Evolutionary conservation across 2,797 vertebrate species (phyloP), one percentile per base, ranked within the genome.

Genomic region (Sus cebifrons): DNA sequence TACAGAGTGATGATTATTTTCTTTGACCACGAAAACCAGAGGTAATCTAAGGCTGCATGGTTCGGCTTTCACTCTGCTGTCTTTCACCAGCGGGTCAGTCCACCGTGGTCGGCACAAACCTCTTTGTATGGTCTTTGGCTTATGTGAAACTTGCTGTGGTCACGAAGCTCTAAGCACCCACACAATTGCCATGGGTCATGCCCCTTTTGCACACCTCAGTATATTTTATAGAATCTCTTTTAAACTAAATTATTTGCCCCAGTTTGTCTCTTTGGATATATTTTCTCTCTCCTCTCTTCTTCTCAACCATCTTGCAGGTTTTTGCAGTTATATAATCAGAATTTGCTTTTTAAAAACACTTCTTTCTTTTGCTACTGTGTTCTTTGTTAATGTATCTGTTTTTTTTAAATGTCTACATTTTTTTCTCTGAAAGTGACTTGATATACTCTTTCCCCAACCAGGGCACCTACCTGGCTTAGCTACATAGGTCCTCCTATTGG

Each of bases 1-100:
- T 67, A 73, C 44, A 23, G n/a, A 32, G 71, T 32, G 70, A 83
- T 91, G 65, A 96, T 87, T 81, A 85, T 95, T 91, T 93, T 65
- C 86, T 97, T 90, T 95, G 86, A 96, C 92, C 93, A 54, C 0
- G 60, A 92, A 86, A 89, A 68, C 68, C 1, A 32, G 91, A 83
- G 36, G 65, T 1, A 7, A 16, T 21, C 93, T 20, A 56, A 32
- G 54, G 17, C 36, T 21, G 12, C 0, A 0, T 40, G 77, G 67
- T 13, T 82, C 49, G n/a, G 68, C 21, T 17, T 56, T 77, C n/a
- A 17, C 29, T 64, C 62, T 67, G 56, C 44, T 67, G 8, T 32
- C 27, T 40, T 68, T 56, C 15, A 5, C 77, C 62, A 25, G 70
- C 20, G n/a, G 23, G 21, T 49, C 79, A 60, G 44, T 44, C 81